A percentile compares a stretch with the other conserved stretches of the same genome.
These are phyloP conservation scores for Limanda limanda DNA, from an alignment of 2,113 vertebrate genomes.

Conservation along the genomic window DNA sequence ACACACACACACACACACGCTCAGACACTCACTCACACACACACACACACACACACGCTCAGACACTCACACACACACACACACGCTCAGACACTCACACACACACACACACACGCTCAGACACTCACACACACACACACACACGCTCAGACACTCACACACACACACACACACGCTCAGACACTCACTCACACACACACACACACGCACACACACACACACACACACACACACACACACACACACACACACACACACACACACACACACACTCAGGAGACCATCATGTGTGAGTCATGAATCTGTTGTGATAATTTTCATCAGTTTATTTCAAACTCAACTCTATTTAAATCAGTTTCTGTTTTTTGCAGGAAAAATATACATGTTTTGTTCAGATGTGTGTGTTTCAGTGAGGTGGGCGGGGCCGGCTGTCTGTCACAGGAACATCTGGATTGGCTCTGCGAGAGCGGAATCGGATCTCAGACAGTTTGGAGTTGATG, in stretches of 20 bases:
- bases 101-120: too few species aligned
- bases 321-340: too few species aligned
- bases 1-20: background rate
- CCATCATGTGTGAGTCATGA: too few species aligned
- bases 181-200: too few species aligned
- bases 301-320: too few species aligned
- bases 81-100: background rate
- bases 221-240: constrained; percentile 76
- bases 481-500: constrained; percentile 80
- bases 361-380: too few species aligned
- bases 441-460: constrained; percentile 61
- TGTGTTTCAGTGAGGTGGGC: background rate
- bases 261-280: background rate
- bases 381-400: too few species aligned
- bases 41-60: background rate
- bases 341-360: too few species aligned
- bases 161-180: background rate
- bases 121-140: background rate
- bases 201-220: too few species aligned
- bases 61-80: background rate
- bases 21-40: too few species aligned
- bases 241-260: background rate
- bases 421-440: constrained; percentile 26
- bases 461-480: constrained; percentile 75
- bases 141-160: too few species aligned